These are phyloP conservation scores for Sternarchorhynchus goeldii DNA, from an alignment of 2,797 vertebrate species.

Conservation along the genomic window DNA sequence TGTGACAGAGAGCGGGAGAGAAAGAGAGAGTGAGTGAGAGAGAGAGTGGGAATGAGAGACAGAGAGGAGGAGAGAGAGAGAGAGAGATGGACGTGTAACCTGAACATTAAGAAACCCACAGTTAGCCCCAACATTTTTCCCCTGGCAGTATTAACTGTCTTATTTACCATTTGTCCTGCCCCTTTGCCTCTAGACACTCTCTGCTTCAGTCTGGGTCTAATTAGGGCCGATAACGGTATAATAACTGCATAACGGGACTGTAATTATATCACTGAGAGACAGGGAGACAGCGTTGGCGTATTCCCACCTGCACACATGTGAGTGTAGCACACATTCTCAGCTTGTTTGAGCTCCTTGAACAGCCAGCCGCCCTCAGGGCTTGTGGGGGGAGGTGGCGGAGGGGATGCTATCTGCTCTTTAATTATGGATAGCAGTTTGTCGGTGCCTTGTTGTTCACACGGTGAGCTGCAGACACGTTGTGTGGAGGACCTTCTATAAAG, in stretches of 20 bases:
- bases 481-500: background rate
- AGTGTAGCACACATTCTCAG: constrained; percentile 67
- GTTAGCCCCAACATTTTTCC: background rate
- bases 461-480: constrained; percentile 45
- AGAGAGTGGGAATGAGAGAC: background rate
- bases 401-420: constrained; percentile 57
- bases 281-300: constrained; percentile 61
- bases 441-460: constrained; percentile 45
- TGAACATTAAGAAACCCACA: too few relatives aligned
- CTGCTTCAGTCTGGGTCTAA: constrained; percentile 68
- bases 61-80: background rate
- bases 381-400: background rate
- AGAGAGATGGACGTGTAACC: too few relatives aligned
- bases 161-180: constrained; percentile 37
- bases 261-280: constrained; percentile 64
- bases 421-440: constrained; percentile 50
- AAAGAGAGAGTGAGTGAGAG: background rate
- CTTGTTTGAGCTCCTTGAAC: constrained; percentile 63
- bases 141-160: constrained; percentile 42
- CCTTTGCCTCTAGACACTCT: constrained; percentile 19
- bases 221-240: constrained; percentile 75
- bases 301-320: constrained; percentile 76
- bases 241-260: constrained; percentile 72
- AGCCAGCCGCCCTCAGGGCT: background rate
- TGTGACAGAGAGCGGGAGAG: too few relatives aligned